phyloP scores from a whole-genome alignment of 2,113 vertebrate species.

The rat (Rattus norvegicus) region GRCr8 NC_086039.1:114376501-114377000 shows the following conservation, averaged over 20 bases:
- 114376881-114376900: neutral
- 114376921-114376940: neutral
- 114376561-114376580: neutral
- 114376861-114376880: neutral
- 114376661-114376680: neutral
- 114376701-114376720: neutral
- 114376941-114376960: neutral
- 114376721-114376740: neutral
- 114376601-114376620: neutral
- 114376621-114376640: neutral
- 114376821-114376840: neutral
- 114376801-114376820: neutral
- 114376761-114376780: neutral
- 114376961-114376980: neutral
- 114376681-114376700: neutral
- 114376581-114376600: neutral
- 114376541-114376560: neutral
- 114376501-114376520: neutral
- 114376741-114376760: neutral
- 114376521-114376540: neutral
- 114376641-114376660: neutral
- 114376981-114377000: neutral
- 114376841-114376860: neutral
- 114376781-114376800: conserved; percentile 2
- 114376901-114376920: too few relatives aligned